Conservation (phyloP, 2,113 vertebrate species). For the Mastomys natalensis region DNA sequence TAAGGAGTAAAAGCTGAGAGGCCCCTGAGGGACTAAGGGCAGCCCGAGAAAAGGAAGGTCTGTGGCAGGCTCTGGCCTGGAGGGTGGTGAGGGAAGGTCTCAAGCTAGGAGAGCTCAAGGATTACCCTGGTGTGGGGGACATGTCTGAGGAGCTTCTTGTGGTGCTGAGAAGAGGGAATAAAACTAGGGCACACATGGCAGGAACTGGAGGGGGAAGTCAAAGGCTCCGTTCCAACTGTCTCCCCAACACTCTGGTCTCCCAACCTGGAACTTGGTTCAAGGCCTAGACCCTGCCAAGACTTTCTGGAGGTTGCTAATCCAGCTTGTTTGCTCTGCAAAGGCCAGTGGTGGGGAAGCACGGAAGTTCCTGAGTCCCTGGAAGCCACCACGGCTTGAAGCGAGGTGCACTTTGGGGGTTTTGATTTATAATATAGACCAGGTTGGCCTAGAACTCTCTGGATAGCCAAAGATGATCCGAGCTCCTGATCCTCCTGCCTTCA, state of each 20-base stretch:
- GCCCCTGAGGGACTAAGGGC: too few species aligned
- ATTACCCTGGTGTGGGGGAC: too few species aligned
- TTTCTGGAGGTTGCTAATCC: slow-evolving; percentile 55
- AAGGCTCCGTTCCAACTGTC: background rate
- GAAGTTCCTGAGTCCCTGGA: background rate
- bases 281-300: slow-evolving; percentile 29
- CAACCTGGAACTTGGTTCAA: slow-evolving; percentile 65
- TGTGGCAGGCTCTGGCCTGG: background rate
- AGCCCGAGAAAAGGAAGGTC: background rate
- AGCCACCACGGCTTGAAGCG: background rate
- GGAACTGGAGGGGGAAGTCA: background rate
- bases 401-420: background rate
- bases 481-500: background rate
- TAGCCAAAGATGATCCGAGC: background rate
- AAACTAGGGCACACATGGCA: background rate
- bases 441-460: background rate
- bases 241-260: background rate
- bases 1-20: background rate
- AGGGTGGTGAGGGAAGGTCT: background rate
- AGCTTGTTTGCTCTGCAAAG: slow-evolving; percentile 57
- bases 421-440: background rate
- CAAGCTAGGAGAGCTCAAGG: background rate
- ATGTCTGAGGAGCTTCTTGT: background rate
- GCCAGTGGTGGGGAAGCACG: background rate
- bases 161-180: background rate